Conservation (phyloP, 2,888 invertebrate genomes). For the Lasioglossum leucozonium region DNA sequence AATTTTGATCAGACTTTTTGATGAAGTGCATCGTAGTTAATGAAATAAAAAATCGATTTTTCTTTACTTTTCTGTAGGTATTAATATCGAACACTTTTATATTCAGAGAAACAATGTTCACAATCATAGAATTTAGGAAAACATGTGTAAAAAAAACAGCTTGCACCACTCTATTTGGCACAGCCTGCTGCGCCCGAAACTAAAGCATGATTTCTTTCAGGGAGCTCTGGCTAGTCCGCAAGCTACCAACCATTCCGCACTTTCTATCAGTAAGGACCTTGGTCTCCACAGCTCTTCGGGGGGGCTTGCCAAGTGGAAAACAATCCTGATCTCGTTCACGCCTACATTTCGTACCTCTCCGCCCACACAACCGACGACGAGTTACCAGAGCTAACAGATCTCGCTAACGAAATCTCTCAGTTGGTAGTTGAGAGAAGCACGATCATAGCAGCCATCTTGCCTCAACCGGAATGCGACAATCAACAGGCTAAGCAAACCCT, state of each 20-base stretch:
- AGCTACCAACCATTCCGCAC: conserved; percentile 91
- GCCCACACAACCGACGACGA: conserved; percentile 89
- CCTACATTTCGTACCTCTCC: conserved; percentile 94
- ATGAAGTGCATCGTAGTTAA: too few species aligned
- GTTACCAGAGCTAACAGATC: conserved; percentile 88
- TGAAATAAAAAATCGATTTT: neutral
- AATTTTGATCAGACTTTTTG: too few species aligned
- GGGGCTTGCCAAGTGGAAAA: conserved; percentile 97
- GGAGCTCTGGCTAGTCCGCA: conserved; percentile 87
- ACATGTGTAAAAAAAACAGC: too few species aligned
- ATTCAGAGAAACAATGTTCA: too few species aligned
- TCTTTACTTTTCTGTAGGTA: neutral
- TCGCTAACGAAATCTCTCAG: conserved; percentile 93
- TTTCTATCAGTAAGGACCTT: conserved; percentile 90
- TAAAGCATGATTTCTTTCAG: conserved; percentile 66
- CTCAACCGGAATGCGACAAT: conserved; percentile 85
- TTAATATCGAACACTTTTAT: too few species aligned
- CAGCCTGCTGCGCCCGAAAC: neutral
- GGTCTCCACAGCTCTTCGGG: conserved; percentile 90
- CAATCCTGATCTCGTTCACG: conserved; percentile 91
- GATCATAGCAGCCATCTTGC: conserved; percentile 93
- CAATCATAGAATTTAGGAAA: too few species aligned
- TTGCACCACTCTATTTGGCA: too few species aligned
- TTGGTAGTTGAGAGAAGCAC: conserved; percentile 96
- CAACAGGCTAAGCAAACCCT: conserved; percentile 86